Evolutionary conservation across 2,113 vertebrate species (phyloP).

Genomic region (Hymenochirus boettgeri): DNA sequence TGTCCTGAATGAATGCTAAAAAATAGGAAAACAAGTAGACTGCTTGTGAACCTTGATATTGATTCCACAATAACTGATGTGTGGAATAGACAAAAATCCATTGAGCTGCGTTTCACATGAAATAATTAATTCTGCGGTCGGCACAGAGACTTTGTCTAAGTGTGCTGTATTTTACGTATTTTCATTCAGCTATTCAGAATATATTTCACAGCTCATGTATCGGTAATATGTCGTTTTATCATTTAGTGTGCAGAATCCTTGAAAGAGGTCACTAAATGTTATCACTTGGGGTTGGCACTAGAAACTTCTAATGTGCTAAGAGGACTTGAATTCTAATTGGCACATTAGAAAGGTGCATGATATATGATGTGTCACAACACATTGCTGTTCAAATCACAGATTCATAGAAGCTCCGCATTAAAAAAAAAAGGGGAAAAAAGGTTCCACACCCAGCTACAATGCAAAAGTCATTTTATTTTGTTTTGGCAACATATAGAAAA

Average conservation of each 20-base stretch:
- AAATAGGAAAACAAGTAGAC: neutral
- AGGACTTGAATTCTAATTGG: conserved; percentile 38
- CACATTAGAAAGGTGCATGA: conserved; percentile 38
- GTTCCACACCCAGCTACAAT: conserved; percentile 10
- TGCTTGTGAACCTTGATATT: conserved; percentile 10
- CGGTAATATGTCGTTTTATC: conserved; percentile 37
- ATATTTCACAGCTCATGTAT: conserved; percentile 23
- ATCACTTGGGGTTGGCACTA: conserved; percentile 34
- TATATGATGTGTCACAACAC: conserved; percentile 33
- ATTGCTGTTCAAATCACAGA: conserved; percentile 44
- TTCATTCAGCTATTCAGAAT: conserved; percentile 10
- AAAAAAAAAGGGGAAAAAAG: too few species aligned
- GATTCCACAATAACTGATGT: conserved; percentile 14
- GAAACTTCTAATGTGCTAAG: conserved; percentile 36
- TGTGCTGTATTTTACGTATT: conserved; percentile 12
- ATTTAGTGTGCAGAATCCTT: conserved; percentile 34
- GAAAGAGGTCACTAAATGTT: conserved; percentile 32
- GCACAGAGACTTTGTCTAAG: neutral
- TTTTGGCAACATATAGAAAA: neutral
- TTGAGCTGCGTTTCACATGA: conserved; percentile 4
- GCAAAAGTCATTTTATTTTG: neutral
- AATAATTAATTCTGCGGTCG: conserved; percentile 25
- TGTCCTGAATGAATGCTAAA: neutral
- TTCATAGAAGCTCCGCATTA: neutral
- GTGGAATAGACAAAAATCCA: conserved; percentile 23